Percentiles rank a stretch among this genome's conserved stretches.
Evolutionary conservation across 1,140 invertebrate genomes (phyloP).

Genomic region (Zaprionus africanus): DNA sequence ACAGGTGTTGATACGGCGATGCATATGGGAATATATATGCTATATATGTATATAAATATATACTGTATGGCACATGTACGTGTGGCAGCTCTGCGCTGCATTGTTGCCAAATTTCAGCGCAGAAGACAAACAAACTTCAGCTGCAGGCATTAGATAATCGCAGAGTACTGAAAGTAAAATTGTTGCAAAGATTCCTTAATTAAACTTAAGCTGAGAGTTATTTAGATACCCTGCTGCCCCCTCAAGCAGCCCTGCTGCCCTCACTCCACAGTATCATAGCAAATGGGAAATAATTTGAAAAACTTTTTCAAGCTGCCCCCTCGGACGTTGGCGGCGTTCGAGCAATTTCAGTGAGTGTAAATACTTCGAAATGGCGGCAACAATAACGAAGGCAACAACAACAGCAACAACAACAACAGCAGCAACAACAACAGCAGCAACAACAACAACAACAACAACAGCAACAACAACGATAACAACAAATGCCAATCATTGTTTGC

Average conservation of each 20-base stretch:
- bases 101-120: not conserved
- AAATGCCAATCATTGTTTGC: slow-evolving; percentile 80
- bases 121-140: not conserved
- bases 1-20: not conserved
- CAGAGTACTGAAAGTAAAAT: slow-evolving; percentile 38
- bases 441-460: slow-evolving; percentile 20
- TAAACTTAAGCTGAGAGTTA: slow-evolving; percentile 67
- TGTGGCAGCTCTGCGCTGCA: not conserved
- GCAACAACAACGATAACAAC: slow-evolving; percentile 54
- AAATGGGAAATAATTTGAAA: slow-evolving; percentile 70
- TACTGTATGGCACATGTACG: not conserved
- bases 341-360: slow-evolving; percentile 70
- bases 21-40: not conserved
- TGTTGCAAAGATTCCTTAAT: slow-evolving; percentile 61
- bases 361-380: slow-evolving; percentile 62
- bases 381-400: slow-evolving; percentile 13
- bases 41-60: not conserved
- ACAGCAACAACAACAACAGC: slow-evolving; percentile 32
- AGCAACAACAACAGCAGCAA: slow-evolving; percentile 30
- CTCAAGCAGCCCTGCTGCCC: too few relatives aligned
- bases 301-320: slow-evolving; percentile 57
- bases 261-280: slow-evolving; percentile 42
- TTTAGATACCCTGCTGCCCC: slow-evolving; percentile 20
- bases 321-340: slow-evolving; percentile 32
- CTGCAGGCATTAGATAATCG: slow-evolving; percentile 15